These are phyloP conservation scores for Gastracanthus pulcherrimus DNA, from an alignment of 2,888 invertebrate species.

Conservation along the genomic window DNA sequence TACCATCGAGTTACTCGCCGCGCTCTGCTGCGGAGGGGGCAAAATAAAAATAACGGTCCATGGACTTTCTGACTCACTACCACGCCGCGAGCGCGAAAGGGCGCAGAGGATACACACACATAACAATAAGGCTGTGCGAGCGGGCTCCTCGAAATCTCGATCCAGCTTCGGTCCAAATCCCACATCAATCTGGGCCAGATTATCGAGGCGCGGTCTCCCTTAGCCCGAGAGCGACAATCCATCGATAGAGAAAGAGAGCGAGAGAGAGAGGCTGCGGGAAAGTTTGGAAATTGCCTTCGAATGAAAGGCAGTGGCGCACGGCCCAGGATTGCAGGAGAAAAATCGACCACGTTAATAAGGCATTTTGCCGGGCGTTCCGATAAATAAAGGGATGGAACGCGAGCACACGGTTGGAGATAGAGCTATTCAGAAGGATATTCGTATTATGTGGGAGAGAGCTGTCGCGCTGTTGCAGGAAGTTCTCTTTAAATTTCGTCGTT, in stretches of 20 bases:
- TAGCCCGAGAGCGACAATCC: too few species aligned
- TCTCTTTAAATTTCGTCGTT: background rate
- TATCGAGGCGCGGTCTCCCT: background rate
- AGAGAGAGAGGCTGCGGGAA: background rate
- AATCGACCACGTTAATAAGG: background rate
- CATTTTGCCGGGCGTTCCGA: background rate
- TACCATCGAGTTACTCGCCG: background rate
- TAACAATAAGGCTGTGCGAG: background rate
- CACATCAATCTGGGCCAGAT: background rate
- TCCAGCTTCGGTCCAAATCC: background rate
- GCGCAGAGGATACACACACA: background rate
- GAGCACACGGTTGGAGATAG: background rate
- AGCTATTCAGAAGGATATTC: background rate
- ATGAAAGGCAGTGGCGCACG: background rate
- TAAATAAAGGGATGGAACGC: constrained; percentile 1
- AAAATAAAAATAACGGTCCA: background rate
- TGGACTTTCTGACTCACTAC: background rate
- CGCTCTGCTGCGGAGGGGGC: background rate
- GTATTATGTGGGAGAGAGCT: background rate
- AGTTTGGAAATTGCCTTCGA: background rate
- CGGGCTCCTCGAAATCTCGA: background rate
- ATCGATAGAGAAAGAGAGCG: background rate
- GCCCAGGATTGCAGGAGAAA: background rate
- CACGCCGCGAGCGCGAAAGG: background rate
- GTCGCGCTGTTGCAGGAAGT: background rate